Evolutionary conservation across 2,113 vertebrate species (phyloP), one percentile per base, ranked within the genome.

Genomic region (Herpailurus yagouaroundi): DNA sequence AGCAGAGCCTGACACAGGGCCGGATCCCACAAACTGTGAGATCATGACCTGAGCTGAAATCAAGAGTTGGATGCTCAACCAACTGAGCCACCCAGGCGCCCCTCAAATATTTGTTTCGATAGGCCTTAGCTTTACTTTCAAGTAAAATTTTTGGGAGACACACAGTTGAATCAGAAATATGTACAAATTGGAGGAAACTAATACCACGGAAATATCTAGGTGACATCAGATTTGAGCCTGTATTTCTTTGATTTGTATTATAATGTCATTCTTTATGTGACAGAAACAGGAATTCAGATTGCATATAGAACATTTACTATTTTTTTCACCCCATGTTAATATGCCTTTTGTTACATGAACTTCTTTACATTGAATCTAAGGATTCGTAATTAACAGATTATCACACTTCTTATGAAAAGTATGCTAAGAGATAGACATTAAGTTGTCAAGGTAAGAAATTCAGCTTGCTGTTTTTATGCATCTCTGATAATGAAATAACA

Each of bases 331-430:
- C 1, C 81, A 82, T 86, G 86, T 85, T 94, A 55, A 68, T 45
- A 10, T 84, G 12, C 14, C 1, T 73, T 91, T 93, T 89, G 31
- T 68, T 68, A 33, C 27, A 21, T 74, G 52, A 69, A 6, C 13
- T 91, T 95, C 57, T 95, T 96, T 89, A 84, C 90, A 10, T 5
- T 81, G 94, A 97, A 79, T 79, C 38, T 94, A 41, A 97, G 50
- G 64, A 45, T 66, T 16, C 4, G 8, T 36, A 96, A 57, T 93
- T 90, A 91, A 91, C 13, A 92, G 19, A 41, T 64, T 50, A 57
- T 13, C 8, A 76, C 3, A 15, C 9, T 82, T 15, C 27, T 76
- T 12, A 29, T 52, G 15, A 89, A 93, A 89, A 66, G 14, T 41
- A 36, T 52, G 27, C 0, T 57, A 69, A 92, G 36, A 95, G 92